phyloP scores from a whole-genome alignment of 2,797 vertebrate species.

The Petrocephalus sullivani region DNA sequence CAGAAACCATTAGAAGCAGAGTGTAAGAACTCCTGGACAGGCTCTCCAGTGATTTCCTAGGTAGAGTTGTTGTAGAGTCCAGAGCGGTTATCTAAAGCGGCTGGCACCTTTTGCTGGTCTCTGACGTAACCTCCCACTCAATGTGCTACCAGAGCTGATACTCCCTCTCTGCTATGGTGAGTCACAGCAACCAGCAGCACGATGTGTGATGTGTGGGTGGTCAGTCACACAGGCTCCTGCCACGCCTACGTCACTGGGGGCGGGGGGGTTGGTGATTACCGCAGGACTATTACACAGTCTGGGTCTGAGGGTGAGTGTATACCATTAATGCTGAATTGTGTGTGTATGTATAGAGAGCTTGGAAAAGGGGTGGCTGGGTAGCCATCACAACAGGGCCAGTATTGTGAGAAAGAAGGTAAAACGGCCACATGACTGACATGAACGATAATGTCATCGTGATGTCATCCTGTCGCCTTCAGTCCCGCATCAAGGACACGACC shows the following conservation, averaged over 20 bases:
- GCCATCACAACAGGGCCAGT: not conserved
- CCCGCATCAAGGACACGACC: not conserved
- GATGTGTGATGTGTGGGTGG: not conserved
- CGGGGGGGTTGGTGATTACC: not conserved
- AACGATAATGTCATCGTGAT: not conserved
- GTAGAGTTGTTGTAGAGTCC: not conserved
- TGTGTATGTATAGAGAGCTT: not conserved
- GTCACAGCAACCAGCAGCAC: not conserved
- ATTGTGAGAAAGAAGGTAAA: not conserved
- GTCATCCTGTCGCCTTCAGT: not conserved
- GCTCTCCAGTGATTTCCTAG: not conserved
- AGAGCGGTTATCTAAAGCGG: not conserved
- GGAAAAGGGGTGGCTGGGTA: not conserved
- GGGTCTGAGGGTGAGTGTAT: not conserved
- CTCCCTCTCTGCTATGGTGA: not conserved
- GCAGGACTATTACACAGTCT: not conserved
- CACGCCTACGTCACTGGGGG: not conserved
- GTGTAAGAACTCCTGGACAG: not conserved
- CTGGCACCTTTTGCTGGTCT: not conserved
- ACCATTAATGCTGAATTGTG: not conserved
- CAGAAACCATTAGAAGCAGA: not conserved
- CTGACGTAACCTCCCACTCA: not conserved
- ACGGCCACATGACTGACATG: not conserved
- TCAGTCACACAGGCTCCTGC: not conserved
- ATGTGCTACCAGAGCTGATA: not conserved